Base-by-base conservation (phyloP, 2,113 vertebrate species). In the Xiphophorus couchianus region DNA sequence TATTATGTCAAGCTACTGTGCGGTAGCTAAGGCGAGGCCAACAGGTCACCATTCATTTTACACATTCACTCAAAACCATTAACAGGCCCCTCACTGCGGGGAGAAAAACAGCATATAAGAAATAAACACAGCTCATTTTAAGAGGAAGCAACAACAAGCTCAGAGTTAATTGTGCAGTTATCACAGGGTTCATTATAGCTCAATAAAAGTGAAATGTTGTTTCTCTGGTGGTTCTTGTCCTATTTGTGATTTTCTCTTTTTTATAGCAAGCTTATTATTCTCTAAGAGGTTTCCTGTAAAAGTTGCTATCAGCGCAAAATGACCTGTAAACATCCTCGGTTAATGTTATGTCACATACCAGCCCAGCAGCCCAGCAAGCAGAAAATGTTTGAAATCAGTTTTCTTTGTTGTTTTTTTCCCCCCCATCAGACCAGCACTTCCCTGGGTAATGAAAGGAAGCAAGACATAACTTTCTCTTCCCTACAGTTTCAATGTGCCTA, bases 1-100 rank as follows among this genome's bases (percentile, higher is more conserved):
- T 89, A 92, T 93, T 94, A 91, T 90, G 80, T 84, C 71, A 79
- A 86, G 76, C 69, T 54, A 62, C 77, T 84, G 78, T 42, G 72
- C 66, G 76, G 44, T 74, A 84, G 87, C 78, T 12, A 61, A 80
- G 85, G 74, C 82, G 85, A 80, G 85, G 88, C 75, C 84, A 74
- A 77, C 66, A 76, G 85, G 85, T 87, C 81, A 64, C 85, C 77
- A 80, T 91, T 88, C 90, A 90, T 88, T 88, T 84, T 73, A 81
- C 79, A 75, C 86, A 76, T 83, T 69, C 42, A 44, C 82, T 80
- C 37, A 67, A 83, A 88, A 89, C 91, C 86, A 90, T 88, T 91
- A 90, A 68, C 30, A 29, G 77, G 81, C 62, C 33, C 44, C 65
- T 58, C 61, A 87, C 69, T 80, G 62, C 77, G 67, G 48, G 62